Percentiles rank a stretch among this genome's conserved stretches.
phyloP scores from a whole-genome alignment of 1,140 invertebrate genomes.

The Drosophila kurseongensis region DNA sequence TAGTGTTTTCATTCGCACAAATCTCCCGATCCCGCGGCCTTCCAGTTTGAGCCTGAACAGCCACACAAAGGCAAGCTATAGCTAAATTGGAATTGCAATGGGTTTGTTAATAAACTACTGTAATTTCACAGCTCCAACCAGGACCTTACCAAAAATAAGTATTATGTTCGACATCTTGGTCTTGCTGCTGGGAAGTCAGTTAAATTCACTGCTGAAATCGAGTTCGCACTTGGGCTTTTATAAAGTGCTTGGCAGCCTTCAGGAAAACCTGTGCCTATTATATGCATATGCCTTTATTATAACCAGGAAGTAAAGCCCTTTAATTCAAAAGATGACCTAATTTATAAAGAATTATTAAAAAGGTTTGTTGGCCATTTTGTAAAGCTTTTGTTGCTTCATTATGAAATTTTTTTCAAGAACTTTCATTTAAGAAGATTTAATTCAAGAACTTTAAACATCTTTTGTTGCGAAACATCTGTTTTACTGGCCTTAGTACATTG shows the following conservation, averaged over 20 bases:
- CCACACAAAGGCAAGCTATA: conserved; percentile 36
- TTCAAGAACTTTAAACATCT: too few species aligned
- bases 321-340: conserved; percentile 22
- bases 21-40: neutral
- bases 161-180: conserved; percentile 51
- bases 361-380: neutral
- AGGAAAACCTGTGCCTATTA: neutral
- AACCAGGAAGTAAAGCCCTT: conserved; percentile 16
- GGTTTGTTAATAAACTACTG: neutral
- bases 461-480: conserved; percentile 3
- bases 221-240: conserved; percentile 32
- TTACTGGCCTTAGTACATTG: neutral
- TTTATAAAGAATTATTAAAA: neutral
- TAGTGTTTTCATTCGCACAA: conserved; percentile 13
- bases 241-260: conserved; percentile 9
- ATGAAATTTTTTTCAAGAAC: neutral
- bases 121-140: too few species aligned
- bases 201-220: conserved; percentile 13
- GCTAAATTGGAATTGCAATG: conserved; percentile 18
- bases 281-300: neutral
- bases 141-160: conserved; percentile 53
- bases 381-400: conserved; percentile 11
- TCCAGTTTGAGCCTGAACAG: conserved; percentile 31
- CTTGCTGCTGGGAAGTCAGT: conserved; percentile 1
- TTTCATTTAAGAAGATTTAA: too few species aligned